Base-by-base conservation (phyloP, 2,888 invertebrate genomes). In the Homarus gammarus region DNA sequence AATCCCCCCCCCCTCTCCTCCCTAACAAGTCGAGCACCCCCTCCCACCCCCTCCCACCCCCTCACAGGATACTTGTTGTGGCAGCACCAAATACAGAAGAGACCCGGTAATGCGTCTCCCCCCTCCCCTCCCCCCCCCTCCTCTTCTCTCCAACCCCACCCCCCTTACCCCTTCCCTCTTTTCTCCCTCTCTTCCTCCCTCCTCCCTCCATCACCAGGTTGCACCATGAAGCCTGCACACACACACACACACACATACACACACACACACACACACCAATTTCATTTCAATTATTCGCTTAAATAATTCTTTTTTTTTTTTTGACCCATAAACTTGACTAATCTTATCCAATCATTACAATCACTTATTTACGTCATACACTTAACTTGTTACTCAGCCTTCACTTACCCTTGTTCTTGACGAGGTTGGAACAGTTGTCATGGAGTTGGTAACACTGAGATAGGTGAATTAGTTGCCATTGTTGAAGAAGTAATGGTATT, bases 221-320 rank as follows among this genome's bases (percentile, higher is more conserved):
- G 31, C 22, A 68, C 68, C 10, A 8, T 8, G 5, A 44, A 68
- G 31, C 22, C 0, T 8, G 8, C 68, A 68, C 68, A 68, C 68
- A 68, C 68, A 68, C 68, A 68, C 68, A 68, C 68, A 68, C 68
- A 68, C 5, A 68, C 68, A 56, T 56, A 56, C 68, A 68, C 68
- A 68, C 68, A 68, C 68, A 68, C 68, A 68, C 68, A 68, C 68
- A 68, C 68, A 68, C 5, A 68, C 68, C 10, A 0, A n/a, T n/a
- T n/a, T n/a, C n/a, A n/a, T n/a, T n/a, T n/a, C n/a, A n/a, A n/a
- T n/a, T n/a, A n/a, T n/a, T n/a, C n/a, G n/a, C n/a, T n/a, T n/a
- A n/a, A n/a, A n/a, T n/a, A n/a, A n/a, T n/a, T n/a, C n/a, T n/a
- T n/a, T n/a, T n/a, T n/a, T n/a, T n/a, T n/a, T n/a, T n/a, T n/a